A percentile compares a stretch with the other conserved stretches of the same genome.
Conservation (phyloP, 2,888 invertebrate genomes). For the Zaprionus bogoriensis region DNA sequence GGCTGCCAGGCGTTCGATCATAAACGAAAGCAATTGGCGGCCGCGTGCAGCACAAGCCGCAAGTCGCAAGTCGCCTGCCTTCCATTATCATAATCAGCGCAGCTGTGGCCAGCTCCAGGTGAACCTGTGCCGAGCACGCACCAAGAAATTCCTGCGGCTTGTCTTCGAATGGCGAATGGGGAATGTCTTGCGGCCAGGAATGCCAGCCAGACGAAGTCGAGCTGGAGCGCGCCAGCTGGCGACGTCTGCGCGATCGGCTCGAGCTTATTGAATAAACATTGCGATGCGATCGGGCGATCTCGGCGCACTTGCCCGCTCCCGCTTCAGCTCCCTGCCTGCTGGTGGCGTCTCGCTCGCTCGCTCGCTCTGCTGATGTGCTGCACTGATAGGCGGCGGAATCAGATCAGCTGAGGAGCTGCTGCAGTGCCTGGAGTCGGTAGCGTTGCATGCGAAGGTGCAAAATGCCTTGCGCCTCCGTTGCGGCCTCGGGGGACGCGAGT, state of each 20-base stretch:
- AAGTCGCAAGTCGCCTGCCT: constrained; percentile 29
- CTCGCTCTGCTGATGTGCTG: constrained; percentile 52
- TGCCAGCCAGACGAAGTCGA: constrained; percentile 1
- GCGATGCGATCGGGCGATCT: constrained; percentile 11
- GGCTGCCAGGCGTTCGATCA: constrained; percentile 56
- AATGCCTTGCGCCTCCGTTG: constrained; percentile 77
- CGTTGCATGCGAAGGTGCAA: constrained; percentile 72
- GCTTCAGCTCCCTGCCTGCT: constrained; percentile 1
- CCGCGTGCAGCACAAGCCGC: constrained; percentile 8
- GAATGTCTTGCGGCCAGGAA: constrained; percentile 14
- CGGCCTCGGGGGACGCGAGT: constrained; percentile 73
- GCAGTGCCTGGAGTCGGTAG: constrained; percentile 4
- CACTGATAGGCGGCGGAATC: constrained; percentile 72
- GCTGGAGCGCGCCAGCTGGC: constrained; percentile 61
- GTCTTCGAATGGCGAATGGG: constrained; percentile 69
- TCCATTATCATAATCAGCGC: constrained; percentile 76
- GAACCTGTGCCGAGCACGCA: constrained; percentile 82
- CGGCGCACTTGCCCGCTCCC: background rate
- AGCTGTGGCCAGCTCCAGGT: constrained; percentile 62
- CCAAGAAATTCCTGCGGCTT: constrained; percentile 81
- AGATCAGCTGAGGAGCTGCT: constrained; percentile 67
- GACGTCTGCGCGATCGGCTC: constrained; percentile 47
- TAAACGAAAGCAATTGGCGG: constrained; percentile 72
- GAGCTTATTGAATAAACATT: constrained; percentile 82
- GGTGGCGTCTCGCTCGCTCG: constrained; percentile 68